Conservation (phyloP, 2,113 vertebrate genomes). For the Ictalurus furcatus region DNA sequence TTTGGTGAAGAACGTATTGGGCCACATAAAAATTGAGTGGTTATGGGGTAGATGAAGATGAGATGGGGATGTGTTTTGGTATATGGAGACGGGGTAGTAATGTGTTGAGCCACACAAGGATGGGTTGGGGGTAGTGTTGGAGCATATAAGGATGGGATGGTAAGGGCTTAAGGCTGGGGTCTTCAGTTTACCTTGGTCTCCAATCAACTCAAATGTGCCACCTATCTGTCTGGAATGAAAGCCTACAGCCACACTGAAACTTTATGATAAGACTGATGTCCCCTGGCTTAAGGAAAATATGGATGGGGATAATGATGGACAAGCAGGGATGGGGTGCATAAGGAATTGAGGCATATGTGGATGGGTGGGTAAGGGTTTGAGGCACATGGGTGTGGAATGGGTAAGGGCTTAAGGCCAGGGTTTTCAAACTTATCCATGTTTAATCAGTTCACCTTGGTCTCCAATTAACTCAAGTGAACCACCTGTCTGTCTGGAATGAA, state of each 20-base stretch:
- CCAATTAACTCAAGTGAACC: too few relatives aligned
- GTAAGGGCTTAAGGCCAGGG: too few relatives aligned
- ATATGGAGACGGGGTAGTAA: not conserved
- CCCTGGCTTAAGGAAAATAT: not conserved
- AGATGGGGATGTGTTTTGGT: not conserved
- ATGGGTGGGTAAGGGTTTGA: not conserved
- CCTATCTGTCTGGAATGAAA: too few relatives aligned
- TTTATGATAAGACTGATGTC: too few relatives aligned
- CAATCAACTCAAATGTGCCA: too few relatives aligned
- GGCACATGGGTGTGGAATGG: not conserved
- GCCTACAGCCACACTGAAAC: too few relatives aligned
- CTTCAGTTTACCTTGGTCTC: too few relatives aligned
- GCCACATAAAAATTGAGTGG: not conserved
- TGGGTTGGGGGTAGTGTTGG: not conserved
- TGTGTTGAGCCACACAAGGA: not conserved
- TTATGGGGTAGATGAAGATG: not conserved
- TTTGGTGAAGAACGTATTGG: not conserved
- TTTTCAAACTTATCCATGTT: too few relatives aligned
- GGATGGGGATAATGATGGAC: not conserved
- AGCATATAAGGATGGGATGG: not conserved
- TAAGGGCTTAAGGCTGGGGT: too few relatives aligned
- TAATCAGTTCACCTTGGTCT: too few relatives aligned
- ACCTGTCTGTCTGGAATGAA: too few relatives aligned
- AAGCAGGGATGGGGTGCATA: not conserved
- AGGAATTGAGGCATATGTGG: not conserved